Evolutionary conservation across 2,113 vertebrate species (phyloP).

Genomic region (Pituophis catenifer): DNA sequence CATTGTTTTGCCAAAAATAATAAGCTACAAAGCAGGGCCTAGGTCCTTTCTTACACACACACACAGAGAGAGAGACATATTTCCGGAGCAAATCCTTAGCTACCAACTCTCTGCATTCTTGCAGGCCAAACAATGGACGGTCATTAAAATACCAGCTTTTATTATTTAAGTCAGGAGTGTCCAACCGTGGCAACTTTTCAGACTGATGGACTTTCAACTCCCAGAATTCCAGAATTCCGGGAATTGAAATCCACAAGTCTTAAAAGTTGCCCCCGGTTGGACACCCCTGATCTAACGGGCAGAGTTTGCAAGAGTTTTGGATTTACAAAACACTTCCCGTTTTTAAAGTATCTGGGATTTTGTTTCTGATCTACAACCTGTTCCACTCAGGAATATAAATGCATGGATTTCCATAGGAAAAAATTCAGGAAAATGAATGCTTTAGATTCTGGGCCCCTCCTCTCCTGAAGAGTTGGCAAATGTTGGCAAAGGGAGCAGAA

Average conservation of each 20-base stretch:
- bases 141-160: background rate
- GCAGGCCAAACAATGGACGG: background rate
- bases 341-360: background rate
- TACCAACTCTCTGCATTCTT: background rate
- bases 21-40: background rate
- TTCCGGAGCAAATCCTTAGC: background rate
- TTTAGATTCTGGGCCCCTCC: background rate
- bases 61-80: background rate
- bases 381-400: background rate
- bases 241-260: background rate
- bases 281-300: background rate
- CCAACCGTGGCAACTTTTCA: background rate
- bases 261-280: background rate
- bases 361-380: background rate
- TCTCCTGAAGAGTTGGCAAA: background rate
- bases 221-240: background rate
- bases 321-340: background rate
- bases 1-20: conserved; percentile 1
- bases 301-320: background rate
- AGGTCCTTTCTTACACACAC: background rate
- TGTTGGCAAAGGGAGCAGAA: background rate
- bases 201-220: background rate
- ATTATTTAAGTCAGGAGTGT: background rate
- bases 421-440: background rate
- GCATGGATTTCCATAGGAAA: background rate